phyloP scores from a whole-genome alignment of 2,113 vertebrate species.

The Equus przewalskii region DNA sequence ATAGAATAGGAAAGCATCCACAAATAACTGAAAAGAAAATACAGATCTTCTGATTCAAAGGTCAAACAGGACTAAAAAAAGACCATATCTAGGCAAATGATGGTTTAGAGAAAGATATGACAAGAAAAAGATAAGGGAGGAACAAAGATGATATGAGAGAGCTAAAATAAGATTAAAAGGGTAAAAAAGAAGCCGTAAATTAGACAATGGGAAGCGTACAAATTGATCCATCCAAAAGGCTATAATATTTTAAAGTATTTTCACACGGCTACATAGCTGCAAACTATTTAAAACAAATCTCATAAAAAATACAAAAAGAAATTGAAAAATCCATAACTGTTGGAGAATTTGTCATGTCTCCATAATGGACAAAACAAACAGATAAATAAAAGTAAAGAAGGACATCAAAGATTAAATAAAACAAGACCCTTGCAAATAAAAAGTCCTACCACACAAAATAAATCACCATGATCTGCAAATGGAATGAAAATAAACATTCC shows the following conservation, averaged over 20 bases:
- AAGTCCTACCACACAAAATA: neutral
- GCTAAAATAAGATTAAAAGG: constrained; percentile 45
- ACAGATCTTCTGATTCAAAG: constrained; percentile 4
- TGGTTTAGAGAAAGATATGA: neutral
- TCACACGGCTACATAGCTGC: constrained; percentile 12
- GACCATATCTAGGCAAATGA: neutral
- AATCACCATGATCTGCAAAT: neutral
- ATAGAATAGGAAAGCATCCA: neutral
- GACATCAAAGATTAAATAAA: constrained; percentile 44
- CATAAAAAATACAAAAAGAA: constrained; percentile 43
- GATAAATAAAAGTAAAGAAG: constrained; percentile 61
- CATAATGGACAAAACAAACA: constrained; percentile 40
- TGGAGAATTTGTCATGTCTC: neutral
- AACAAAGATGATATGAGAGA: neutral
- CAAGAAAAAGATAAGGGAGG: neutral
- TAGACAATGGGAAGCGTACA: neutral
- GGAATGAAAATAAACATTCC: constrained; percentile 34
- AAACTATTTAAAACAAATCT: constrained; percentile 66
- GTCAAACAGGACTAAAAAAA: neutral
- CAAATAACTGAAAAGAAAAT: neutral
- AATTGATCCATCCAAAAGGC: neutral
- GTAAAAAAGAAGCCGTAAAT: neutral
- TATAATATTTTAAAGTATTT: constrained; percentile 41
- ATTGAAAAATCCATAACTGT: constrained; percentile 42
- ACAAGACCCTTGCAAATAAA: neutral